Evolutionary conservation across 2,113 vertebrate genomes (phyloP).

Genomic region (Felis catus): F.catus_Fca126_mat1.0 CM031417.1:55085001-55085500

Average conservation of each 20-base stretch:
- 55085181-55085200: background rate
- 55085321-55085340: background rate
- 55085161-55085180: background rate
- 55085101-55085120: background rate
- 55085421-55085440: background rate
- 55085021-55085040: constrained; percentile 9
- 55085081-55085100: constrained; percentile 12
- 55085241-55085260: background rate
- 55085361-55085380: background rate
- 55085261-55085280: background rate
- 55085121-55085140: constrained; percentile 3
- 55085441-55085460: background rate
- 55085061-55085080: background rate
- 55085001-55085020: background rate
- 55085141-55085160: constrained; percentile 1
- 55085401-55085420: constrained; percentile 45
- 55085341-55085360: background rate
- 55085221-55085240: background rate
- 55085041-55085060: background rate
- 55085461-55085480: background rate
- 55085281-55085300: background rate
- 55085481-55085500: background rate
- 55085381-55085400: constrained; percentile 36
- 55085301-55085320: background rate
- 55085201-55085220: background rate